Conservation (phyloP, 2,113 vertebrate species). For the Ursus arctos region DNA sequence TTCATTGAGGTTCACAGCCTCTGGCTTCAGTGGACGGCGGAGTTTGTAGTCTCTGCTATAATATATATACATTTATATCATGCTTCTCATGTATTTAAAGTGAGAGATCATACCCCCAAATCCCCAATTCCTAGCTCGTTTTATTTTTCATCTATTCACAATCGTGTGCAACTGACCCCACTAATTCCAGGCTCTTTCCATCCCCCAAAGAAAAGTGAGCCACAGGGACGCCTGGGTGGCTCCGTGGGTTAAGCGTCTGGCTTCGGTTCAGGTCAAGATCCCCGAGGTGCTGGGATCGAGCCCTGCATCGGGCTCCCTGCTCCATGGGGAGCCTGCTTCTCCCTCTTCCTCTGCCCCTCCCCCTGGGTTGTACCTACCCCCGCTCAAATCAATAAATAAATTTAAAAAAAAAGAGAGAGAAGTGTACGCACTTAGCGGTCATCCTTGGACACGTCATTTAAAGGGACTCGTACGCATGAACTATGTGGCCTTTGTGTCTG, state of each 20-base stretch:
- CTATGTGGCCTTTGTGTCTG: neutral
- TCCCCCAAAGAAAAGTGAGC: neutral
- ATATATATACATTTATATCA: rapidly evolving
- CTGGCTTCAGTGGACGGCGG: neutral
- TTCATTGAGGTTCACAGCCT: too few species aligned
- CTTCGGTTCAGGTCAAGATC: neutral
- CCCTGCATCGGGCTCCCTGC: neutral
- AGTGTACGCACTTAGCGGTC: neutral
- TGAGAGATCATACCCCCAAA: rapidly evolving
- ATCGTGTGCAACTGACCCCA: rapidly evolving
- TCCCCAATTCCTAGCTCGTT: neutral
- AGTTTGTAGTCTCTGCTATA: rapidly evolving
- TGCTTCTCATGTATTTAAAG: neutral
- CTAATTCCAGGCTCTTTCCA: neutral
- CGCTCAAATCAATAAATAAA: neutral
- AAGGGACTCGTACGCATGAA: rapidly evolving
- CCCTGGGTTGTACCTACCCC: neutral
- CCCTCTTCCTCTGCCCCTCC: neutral
- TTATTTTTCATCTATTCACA: neutral
- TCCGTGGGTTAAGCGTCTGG: neutral
- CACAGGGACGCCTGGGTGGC: neutral
- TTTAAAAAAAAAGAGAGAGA: neutral
- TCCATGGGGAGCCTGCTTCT: neutral
- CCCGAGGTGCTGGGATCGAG: neutral
- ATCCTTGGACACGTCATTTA: neutral